These are phyloP conservation scores for Chondrosia reniformis DNA, from an alignment of 37 sponge, comb jelly and placozoan genomes.

Conservation along the genomic window DNA sequence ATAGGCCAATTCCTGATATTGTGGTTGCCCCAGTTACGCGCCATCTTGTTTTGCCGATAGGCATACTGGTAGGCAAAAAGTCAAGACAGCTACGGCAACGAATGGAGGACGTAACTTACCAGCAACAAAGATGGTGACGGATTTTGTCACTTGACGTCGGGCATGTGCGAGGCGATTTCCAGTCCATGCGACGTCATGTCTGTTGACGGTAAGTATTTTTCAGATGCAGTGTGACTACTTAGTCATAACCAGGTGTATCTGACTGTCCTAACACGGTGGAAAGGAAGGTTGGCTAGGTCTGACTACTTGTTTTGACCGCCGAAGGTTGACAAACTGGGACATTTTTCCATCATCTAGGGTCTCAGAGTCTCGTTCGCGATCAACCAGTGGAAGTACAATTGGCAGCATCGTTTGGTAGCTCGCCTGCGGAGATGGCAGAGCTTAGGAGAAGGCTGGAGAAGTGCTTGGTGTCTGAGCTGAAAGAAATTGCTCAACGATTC, in stretches of 20 bases:
- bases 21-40: conserved; percentile 6
- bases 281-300: background rate
- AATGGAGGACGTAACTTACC: background rate
- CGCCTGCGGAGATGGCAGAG: background rate
- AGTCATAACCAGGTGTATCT: background rate
- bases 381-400: background rate
- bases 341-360: background rate
- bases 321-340: background rate
- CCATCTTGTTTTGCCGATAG: background rate
- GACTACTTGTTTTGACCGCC: background rate
- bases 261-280: background rate
- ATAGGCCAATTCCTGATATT: conserved; percentile 1
- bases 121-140: background rate
- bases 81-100: background rate
- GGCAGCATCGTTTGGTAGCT: background rate
- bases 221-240: background rate
- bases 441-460: background rate
- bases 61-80: background rate
- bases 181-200: background rate
- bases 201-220: background rate
- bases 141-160: background rate
- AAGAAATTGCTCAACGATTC: background rate
- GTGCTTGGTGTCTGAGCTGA: background rate
- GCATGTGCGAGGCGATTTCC: conserved; percentile 5
- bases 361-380: background rate